Base-by-base conservation (phyloP, 2,888 invertebrate species). In the Meliscaeva auricollis region DNA sequence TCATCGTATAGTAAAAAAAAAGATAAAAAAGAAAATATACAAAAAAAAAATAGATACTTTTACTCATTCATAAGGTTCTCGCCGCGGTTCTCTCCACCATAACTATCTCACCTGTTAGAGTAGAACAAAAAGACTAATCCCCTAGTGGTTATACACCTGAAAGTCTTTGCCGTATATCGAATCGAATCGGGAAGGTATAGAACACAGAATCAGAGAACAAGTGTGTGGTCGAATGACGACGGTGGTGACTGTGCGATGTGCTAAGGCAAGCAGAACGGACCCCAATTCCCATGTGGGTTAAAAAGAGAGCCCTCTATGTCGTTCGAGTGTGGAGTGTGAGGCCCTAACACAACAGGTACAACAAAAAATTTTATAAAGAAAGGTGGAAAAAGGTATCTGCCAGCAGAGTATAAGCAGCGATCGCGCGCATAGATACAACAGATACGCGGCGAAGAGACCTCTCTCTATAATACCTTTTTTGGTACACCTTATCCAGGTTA, bases 401-500 rank as follows among this genome's bases (percentile, higher is more conserved):
- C 85, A 66, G 20, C 66, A 77, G 85, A 81, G 85, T 85, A 73
- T 81, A 81, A 66, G 76, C 80, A 85, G 68, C 77, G 81, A 85
- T 69, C 68, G 85, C 76, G 80, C 85, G 85, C 81, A 56, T 77
- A 81, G 80, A 80, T 81, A 85, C 38, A 38, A 38, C 85, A 85
- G 76, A 64, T 85, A 76, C 72, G 54, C 79, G 50, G 32, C 41
- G 80, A 72, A 76, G 72, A 80, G 72, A 85, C 80, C 84, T 85
- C 80, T 85, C 84, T 70, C 79, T 60, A 79, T 26, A 26, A 38
- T 75, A 76, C 76, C 76, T 82, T 76, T 26, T 54, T 73, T 68
- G 66, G 62, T 76, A 85, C 64, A 85, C 85, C 85, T 85, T 85
- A 76, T 85, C 76, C 85, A 85, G 85, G 85, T 85, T 85, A 85